A percentile compares a stretch with the other conserved stretches of the same genome.
Conservation (phyloP, 2,113 vertebrate genomes). For the Triplophysa rosa region DNA sequence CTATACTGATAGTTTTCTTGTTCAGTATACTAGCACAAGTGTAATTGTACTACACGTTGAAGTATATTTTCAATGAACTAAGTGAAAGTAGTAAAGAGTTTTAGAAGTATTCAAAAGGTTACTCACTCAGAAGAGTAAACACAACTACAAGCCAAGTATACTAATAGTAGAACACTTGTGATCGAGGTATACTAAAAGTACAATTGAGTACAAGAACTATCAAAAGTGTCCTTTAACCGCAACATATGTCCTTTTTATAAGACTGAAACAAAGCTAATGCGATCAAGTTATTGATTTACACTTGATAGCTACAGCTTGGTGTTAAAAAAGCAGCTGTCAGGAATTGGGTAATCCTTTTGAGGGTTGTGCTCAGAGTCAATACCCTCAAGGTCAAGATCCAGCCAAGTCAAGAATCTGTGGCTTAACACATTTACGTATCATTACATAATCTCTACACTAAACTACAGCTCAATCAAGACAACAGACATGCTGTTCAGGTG, state of each 20-base stretch:
- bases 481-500: not conserved
- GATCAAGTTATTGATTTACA: slow-evolving; percentile 22
- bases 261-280: slow-evolving; percentile 2
- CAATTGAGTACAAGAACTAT: no score
- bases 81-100: no score
- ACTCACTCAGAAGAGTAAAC: no score
- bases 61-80: no score
- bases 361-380: not conserved
- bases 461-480: not conserved
- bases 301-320: slow-evolving; percentile 12
- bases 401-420: not conserved
- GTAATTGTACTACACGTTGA: no score
- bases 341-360: slow-evolving; percentile 7
- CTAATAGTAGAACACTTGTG: no score
- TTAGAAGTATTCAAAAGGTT: no score
- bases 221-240: not conserved
- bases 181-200: no score
- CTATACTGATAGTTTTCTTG: no score
- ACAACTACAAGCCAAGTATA: no score
- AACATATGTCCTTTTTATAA: not conserved
- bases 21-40: no score
- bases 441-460: not conserved
- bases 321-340: slow-evolving; percentile 5
- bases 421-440: not conserved
- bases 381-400: slow-evolving; percentile 24